A percentile compares a stretch with the other conserved stretches of the same genome.
Evolutionary conservation across 2,888 invertebrate genomes (phyloP).

Genomic region (Dugesia japonica): DNA sequence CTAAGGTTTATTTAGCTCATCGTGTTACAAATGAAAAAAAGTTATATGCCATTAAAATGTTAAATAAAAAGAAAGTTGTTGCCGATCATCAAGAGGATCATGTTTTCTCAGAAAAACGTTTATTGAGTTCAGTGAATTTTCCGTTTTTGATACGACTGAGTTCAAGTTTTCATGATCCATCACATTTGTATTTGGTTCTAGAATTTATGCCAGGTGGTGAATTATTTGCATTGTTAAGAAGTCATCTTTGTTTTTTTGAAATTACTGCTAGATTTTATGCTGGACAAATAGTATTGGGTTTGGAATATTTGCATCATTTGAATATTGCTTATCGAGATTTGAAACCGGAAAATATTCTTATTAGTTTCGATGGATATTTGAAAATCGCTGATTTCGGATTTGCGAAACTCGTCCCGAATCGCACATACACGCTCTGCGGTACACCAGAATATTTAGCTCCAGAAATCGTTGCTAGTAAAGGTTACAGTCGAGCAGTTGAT

Average conservation of each 20-base stretch:
- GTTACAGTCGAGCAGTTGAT: constrained; percentile 32
- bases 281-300: constrained; percentile 32
- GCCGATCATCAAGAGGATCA: constrained; percentile 17
- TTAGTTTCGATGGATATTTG: constrained; percentile 28
- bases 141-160: constrained; percentile 28
- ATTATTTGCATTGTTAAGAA: constrained; percentile 30
- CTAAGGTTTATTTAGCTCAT: background rate
- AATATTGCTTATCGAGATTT: constrained; percentile 30
- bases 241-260: constrained; percentile 21
- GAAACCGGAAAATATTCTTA: constrained; percentile 34
- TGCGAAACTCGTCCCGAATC: constrained; percentile 24
- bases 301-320: constrained; percentile 32
- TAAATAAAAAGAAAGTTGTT: background rate
- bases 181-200: constrained; percentile 32
- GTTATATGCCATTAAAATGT: background rate
- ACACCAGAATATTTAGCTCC: constrained; percentile 34
- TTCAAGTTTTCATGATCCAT: constrained; percentile 29
- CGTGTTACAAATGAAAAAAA: background rate
- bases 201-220: constrained; percentile 33
- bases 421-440: constrained; percentile 29
- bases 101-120: constrained; percentile 30
- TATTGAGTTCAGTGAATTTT: constrained; percentile 22
- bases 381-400: constrained; percentile 33
- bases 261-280: constrained; percentile 17
- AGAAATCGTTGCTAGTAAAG: constrained; percentile 32